Evolutionary conservation across 2,113 vertebrate genomes (phyloP), one percentile per base, ranked within the genome.

Genomic region (Nannobrachium achirus): DNA sequence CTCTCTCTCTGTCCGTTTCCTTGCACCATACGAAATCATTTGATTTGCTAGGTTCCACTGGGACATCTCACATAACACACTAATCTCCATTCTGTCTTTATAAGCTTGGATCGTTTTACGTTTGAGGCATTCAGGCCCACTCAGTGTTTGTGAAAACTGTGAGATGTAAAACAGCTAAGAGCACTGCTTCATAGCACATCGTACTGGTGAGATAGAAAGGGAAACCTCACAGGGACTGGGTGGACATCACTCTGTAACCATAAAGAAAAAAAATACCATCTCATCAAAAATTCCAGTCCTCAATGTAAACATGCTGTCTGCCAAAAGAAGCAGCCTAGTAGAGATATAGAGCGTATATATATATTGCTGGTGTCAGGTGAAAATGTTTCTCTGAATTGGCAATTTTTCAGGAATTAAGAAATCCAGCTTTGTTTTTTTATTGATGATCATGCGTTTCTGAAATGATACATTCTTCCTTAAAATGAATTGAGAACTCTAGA

Each of bases 51-150:
- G 63, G 45, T 56, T 76, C 80, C 79, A 67, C 33, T 14, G 82
- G 84, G 81, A 77, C 59, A 46, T 69, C 76, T 89, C 83, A 60
- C 53, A n/a, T 83, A 73, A 83, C 86, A 72, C 51, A 63, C 66
- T 71, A 80, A 86, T 87, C 84, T 88, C 71, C 76, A 68, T 75
- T 79, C 72, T 75, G 71, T 65, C 60, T 66, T 73, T 64, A 68
- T 66, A 77, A 70, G 45, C 56, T 67, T 68, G 74, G 82, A 80
- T 84, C 56, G 66, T 62, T 53, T 76, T 71, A 48, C 78, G 19
- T 73, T 38, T 42, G 59, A 75, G 71, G 65, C 73, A 62, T 78
- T 77, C 16, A 6, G 65, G 39, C 46, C 53, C 4, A 20, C 57
- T 79, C 60, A 5, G 76, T 77, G 77, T 58, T 68, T 69, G 65